phyloP scores from a whole-genome alignment of 2,888 invertebrate species.

The Epirrhoe tristata region DNA sequence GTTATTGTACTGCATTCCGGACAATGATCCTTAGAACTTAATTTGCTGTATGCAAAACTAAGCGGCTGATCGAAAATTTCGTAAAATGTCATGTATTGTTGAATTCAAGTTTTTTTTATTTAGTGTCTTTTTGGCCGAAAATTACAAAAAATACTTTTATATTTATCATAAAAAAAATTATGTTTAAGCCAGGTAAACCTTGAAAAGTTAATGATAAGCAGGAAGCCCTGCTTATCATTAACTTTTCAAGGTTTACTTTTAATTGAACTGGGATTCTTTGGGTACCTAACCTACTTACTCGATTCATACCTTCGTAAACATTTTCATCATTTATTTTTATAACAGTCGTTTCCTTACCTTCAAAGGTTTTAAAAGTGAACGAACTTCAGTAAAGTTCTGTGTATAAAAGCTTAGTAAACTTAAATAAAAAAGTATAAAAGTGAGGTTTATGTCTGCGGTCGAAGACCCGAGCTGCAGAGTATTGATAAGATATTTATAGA shows the following conservation, averaged over 20 bases:
- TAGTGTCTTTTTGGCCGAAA: too few relatives aligned
- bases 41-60: not conserved
- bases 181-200: conserved; percentile 15
- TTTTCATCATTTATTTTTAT: conserved; percentile 1
- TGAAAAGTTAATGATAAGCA: too few relatives aligned
- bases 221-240: conserved; percentile 11
- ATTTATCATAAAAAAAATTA: not conserved
- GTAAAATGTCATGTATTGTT: not conserved
- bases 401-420: conserved; percentile 8
- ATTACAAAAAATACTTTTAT: too few relatives aligned
- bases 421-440: not conserved
- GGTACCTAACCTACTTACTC: not conserved
- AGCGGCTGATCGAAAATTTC: not conserved
- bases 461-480: conserved; percentile 26
- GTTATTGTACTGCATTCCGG: conserved; percentile 8
- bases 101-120: too few relatives aligned
- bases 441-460: conserved; percentile 13
- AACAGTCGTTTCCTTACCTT: not conserved
- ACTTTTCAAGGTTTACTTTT: conserved; percentile 1
- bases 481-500: conserved; percentile 33
- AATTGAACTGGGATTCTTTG: conserved; percentile 3
- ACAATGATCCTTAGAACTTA: conserved; percentile 8
- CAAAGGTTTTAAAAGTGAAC: conserved; percentile 9
- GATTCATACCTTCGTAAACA: conserved; percentile 7
- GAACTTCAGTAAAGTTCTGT: conserved; percentile 10